Percentiles rank a stretch among this genome's conserved stretches.
These are phyloP conservation scores for Meandrina meandrites DNA, from an alignment of 92 coral and sea anemone species.

Conservation along the genomic window DNA sequence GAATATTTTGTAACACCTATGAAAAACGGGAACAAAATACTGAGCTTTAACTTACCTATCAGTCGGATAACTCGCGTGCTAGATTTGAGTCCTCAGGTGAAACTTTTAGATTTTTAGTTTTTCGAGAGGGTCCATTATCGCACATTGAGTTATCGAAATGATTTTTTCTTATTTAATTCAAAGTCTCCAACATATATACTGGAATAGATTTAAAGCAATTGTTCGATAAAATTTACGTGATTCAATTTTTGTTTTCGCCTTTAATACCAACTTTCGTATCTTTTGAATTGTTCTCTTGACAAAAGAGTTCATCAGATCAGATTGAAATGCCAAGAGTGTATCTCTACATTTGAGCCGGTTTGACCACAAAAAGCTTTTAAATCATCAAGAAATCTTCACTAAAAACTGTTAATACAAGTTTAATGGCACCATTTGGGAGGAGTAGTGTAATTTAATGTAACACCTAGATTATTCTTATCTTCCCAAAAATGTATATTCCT, in stretches of 20 bases:
- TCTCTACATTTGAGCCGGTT: neutral
- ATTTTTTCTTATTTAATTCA: neutral
- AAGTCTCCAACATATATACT: neutral
- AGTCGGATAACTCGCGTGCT: neutral
- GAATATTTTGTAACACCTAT: neutral
- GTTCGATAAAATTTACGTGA: slow-evolving; percentile 17
- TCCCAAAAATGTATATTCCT: neutral
- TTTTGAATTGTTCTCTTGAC: neutral
- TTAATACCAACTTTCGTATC: slow-evolving; percentile 12
- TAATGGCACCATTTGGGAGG: slow-evolving; percentile 16
- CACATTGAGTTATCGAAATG: neutral
- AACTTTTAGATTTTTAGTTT: neutral
- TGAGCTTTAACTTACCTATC: neutral
- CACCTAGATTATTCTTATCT: neutral
- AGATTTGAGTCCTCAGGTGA: neutral
- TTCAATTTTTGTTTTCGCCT: neutral
- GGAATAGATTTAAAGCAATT: neutral
- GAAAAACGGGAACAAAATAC: neutral
- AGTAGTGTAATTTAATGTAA: neutral
- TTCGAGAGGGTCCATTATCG: neutral
- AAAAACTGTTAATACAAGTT: neutral
- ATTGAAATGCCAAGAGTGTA: slow-evolving; percentile 2
- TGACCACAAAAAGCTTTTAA: slow-evolving; percentile 36
- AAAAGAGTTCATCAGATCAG: slow-evolving; percentile 1
- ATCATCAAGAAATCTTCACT: neutral